A percentile compares a stretch with the other conserved stretches of the same genome.
Conservation (phyloP, 2,888 invertebrate genomes). For the Heterodera filipjevi region DNA sequence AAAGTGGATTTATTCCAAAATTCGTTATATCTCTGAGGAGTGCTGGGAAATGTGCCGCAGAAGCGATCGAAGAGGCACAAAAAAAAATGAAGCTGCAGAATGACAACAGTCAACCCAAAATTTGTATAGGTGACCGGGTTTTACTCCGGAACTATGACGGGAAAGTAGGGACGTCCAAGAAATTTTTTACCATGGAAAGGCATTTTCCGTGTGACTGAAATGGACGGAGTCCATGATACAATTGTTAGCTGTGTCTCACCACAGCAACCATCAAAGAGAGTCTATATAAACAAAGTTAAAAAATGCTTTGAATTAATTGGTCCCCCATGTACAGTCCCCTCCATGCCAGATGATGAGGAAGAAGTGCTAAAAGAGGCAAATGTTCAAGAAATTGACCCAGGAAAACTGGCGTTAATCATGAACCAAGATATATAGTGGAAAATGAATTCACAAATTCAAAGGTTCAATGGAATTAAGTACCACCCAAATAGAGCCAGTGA, state of each 20-base stretch:
- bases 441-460: too few relatives aligned
- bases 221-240: not conserved
- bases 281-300: not conserved
- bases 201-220: slow-evolving; percentile 2
- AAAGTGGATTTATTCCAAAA: not conserved
- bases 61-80: not conserved
- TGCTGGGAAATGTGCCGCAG: slow-evolving; percentile 33
- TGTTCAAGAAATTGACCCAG: not conserved
- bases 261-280: not conserved
- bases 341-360: not conserved
- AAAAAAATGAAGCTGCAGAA: slow-evolving; percentile 10
- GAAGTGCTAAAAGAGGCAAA: not conserved
- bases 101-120: slow-evolving; percentile 15
- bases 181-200: slow-evolving; percentile 26
- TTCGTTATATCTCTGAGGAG: slow-evolving; percentile 7
- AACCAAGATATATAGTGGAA: too few relatives aligned
- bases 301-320: not conserved
- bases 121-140: slow-evolving; percentile 23
- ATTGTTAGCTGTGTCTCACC: not conserved
- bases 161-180: not conserved
- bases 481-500: too few relatives aligned
- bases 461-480: too few relatives aligned
- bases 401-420: too few relatives aligned
- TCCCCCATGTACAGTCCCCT: not conserved
- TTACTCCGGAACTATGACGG: not conserved